A percentile compares a stretch with the other conserved stretches of the same genome.
These are phyloP conservation scores for Coptotermes formosanus DNA, from an alignment of 1,140 invertebrate genomes.

Conservation along the genomic window DNA sequence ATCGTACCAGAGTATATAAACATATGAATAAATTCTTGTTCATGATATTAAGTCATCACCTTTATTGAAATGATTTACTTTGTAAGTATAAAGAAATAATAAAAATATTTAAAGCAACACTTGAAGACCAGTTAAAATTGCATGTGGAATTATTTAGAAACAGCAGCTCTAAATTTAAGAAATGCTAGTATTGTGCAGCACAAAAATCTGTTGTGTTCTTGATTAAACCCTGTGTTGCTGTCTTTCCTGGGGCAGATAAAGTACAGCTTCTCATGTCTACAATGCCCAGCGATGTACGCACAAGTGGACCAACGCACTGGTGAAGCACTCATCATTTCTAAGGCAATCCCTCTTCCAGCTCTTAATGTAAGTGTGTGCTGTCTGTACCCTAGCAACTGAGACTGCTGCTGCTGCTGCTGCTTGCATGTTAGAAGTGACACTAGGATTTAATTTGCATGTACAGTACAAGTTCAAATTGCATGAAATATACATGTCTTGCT, in stretches of 20 bases:
- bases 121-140: too few relatives aligned
- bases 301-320: constrained; percentile 59
- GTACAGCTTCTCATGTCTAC: constrained; percentile 69
- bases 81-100: too few relatives aligned
- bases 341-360: constrained; percentile 64
- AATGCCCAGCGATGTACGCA: constrained; percentile 59
- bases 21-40: too few relatives aligned
- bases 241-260: constrained; percentile 54
- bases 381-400: background rate
- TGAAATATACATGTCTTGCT: background rate
- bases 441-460: background rate
- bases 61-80: too few relatives aligned
- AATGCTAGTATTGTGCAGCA: background rate
- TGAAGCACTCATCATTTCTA: constrained; percentile 53
- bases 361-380: constrained; percentile 62
- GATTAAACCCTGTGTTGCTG: background rate
- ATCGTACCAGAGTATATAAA: too few relatives aligned
- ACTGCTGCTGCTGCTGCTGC: background rate
- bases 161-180: too few relatives aligned
- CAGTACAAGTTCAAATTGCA: background rate
- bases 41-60: too few relatives aligned
- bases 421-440: background rate
- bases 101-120: too few relatives aligned
- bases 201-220: background rate
- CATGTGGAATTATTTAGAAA: too few relatives aligned